Evolutionary conservation across 2,113 vertebrate species (phyloP).

Genomic region (Lepus americanus): DNA sequence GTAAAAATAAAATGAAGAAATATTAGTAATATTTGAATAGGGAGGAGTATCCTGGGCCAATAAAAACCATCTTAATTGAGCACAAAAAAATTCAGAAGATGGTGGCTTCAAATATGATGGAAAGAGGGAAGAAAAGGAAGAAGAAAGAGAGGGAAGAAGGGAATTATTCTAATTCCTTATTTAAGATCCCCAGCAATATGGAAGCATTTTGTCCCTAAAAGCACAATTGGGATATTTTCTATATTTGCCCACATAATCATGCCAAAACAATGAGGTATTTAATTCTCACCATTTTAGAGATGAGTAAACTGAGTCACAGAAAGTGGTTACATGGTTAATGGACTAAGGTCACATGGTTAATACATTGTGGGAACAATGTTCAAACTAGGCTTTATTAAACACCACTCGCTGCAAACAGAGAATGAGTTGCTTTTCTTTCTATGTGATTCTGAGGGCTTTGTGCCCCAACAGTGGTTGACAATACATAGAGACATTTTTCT

Average conservation of each 20-base stretch:
- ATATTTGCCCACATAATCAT: background rate
- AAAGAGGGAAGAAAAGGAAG: background rate
- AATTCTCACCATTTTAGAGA: background rate
- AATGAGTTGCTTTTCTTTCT: background rate
- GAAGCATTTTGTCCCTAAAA: background rate
- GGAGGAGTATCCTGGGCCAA: background rate
- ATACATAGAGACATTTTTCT: background rate
- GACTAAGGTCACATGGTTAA: background rate
- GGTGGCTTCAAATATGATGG: background rate
- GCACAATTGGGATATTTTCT: background rate
- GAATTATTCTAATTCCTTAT: background rate
- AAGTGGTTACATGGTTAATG: background rate
- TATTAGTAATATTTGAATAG: background rate
- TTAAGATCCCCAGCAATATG: background rate
- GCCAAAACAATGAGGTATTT: background rate
- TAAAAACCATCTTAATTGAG: background rate
- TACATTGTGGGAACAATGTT: background rate
- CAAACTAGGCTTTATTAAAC: background rate
- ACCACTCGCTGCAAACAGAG: background rate
- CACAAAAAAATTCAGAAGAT: background rate
- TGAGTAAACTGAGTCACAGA: background rate
- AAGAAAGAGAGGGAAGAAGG: too few relatives aligned
- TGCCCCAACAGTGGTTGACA: background rate
- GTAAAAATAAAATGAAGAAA: conserved; percentile 47
- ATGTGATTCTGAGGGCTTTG: background rate